phyloP scores from a whole-genome alignment of 2,113 vertebrate species.

The Emydura subglobosa region DNA sequence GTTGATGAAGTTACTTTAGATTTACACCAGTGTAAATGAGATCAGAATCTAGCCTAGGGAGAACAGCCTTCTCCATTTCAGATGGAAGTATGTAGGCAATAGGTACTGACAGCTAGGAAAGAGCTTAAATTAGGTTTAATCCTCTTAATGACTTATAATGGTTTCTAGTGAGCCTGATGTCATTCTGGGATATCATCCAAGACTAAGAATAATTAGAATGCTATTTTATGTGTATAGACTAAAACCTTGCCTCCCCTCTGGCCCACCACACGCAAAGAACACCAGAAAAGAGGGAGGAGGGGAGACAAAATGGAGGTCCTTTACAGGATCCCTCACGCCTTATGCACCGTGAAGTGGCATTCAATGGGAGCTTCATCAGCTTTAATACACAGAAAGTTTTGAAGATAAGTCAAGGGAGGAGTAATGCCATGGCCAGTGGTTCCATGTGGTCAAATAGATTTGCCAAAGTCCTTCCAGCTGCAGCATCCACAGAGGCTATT shows the following conservation, averaged over 20 bases:
- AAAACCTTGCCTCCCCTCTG: neutral
- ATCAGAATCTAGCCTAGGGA: neutral
- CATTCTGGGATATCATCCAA: conserved; percentile 29
- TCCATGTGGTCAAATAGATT: neutral
- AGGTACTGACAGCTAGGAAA: neutral
- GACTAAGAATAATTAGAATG: conserved; percentile 39
- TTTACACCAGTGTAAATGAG: conserved; percentile 4
- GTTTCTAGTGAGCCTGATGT: conserved; percentile 43
- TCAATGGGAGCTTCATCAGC: neutral
- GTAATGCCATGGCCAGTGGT: neutral
- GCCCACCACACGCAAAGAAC: fast-evolving
- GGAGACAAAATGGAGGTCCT: neutral
- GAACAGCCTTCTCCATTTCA: neutral
- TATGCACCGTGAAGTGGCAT: neutral
- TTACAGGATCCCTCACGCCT: neutral
- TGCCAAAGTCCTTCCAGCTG: conserved; percentile 52
- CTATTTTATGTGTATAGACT: neutral
- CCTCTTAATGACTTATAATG: conserved; percentile 35
- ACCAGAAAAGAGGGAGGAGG: neutral
- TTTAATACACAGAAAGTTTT: neutral
- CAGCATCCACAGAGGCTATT: conserved; percentile 48
- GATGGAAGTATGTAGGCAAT: neutral
- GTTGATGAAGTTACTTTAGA: neutral
- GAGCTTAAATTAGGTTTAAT: neutral
- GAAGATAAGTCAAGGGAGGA: conserved; percentile 9